Evolutionary conservation across 2,888 invertebrate species (phyloP), one percentile per base, ranked within the genome.

Genomic region (Drosophila peninsularis): DNA sequence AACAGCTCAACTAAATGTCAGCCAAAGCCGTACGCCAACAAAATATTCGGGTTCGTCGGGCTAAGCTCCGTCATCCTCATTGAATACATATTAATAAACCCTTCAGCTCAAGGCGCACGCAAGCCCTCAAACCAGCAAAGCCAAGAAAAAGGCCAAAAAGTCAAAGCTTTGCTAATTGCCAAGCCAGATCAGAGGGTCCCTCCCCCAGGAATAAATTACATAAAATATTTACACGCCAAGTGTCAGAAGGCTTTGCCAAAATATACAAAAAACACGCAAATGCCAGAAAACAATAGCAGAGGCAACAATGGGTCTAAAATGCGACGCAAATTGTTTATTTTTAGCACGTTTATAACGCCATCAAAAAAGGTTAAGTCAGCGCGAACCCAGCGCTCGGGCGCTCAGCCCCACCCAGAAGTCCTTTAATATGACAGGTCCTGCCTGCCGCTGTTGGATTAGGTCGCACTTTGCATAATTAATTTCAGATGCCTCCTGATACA

Each of bases 391-490:
- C 11, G 9, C 27, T 10, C 6, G 49, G 52, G 32, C 10, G 5
- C 5, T 47, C 11, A 47, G 44, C 49, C 60, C 53, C 45, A 39
- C 7, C 71, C 53, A 17, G 42, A 56, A 44, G 39, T 68, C 62
- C 86, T 62, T 70, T 74, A 68, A 76, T 73, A 73, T 71, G 64
- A 57, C 74, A 63, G 57, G 41, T 36, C 47, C 52, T 53, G 60
- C 45, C 4, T 11, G 27, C 45, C 10, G 42, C 41, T 78, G 78
- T 85, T 78, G 75, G 73, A 71, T 85, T 85, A 78, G 88, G 88
- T 71, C 88, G 68, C 81, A 86, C 72, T 86, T 80, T 87, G 74
- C 82, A 86, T 87, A 88, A 86, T 87, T 88, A 88, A 80, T 88
- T 81, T 58, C 17, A 61, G 56, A 62, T 60, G 67, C 60, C 69